A percentile compares a stretch with the other conserved stretches of the same genome.
These are phyloP conservation scores for Enteromius anoplus DNA, from an alignment of 2,797 vertebrate species.

Conservation along the genomic window DNA sequence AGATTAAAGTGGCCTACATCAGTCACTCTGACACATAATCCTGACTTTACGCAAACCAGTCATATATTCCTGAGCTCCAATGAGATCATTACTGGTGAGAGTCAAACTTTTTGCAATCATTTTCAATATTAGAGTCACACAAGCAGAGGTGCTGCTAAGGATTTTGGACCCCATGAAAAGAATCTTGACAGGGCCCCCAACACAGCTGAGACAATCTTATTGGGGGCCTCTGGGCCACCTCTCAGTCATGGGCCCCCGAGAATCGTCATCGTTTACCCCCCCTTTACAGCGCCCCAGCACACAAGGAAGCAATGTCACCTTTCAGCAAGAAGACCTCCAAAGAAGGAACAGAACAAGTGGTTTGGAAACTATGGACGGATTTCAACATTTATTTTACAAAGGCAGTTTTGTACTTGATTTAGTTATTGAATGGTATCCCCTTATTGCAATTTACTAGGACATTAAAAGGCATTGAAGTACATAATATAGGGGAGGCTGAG, in stretches of 20 bases:
- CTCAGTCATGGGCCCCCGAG: too few relatives aligned
- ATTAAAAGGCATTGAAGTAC: neutral
- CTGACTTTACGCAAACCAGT: neutral
- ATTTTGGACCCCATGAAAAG: too few relatives aligned
- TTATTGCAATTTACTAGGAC: neutral
- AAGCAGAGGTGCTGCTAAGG: too few relatives aligned
- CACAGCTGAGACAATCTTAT: too few relatives aligned
- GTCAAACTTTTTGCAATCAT: neutral
- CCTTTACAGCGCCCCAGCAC: too few relatives aligned
- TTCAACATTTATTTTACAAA: neutral
- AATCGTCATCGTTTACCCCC: too few relatives aligned
- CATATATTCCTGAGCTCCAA: neutral
- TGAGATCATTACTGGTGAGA: neutral
- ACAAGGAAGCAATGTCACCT: neutral
- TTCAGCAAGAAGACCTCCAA: neutral
- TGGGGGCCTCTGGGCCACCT: too few relatives aligned
- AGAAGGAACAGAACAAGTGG: neutral
- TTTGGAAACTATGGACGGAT: neutral
- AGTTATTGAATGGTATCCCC: neutral
- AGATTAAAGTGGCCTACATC: slow-evolving; percentile 27
- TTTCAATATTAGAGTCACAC: neutral
- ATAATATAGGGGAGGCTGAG: neutral
- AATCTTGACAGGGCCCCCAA: too few relatives aligned
- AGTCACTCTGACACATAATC: slow-evolving; percentile 4
- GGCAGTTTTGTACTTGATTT: neutral